These are phyloP conservation scores for Podarcis cretensis DNA, from an alignment of 2,113 vertebrate species.

Conservation along the genomic window DNA sequence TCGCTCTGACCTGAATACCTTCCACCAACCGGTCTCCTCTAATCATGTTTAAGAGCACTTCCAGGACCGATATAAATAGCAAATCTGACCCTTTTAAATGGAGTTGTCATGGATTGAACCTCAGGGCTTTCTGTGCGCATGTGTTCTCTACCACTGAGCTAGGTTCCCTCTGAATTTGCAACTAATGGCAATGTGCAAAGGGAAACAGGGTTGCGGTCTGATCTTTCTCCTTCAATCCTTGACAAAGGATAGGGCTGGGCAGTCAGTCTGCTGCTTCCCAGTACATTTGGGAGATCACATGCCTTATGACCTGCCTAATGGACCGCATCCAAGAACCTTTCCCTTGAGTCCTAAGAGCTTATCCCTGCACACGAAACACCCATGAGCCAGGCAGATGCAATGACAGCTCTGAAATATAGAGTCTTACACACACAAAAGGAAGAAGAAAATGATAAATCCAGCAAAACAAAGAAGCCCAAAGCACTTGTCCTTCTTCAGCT, in stretches of 20 bases:
- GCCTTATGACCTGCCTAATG: neutral
- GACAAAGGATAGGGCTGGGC: neutral
- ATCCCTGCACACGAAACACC: neutral
- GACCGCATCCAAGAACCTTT: too few species aligned
- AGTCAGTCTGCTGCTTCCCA: neutral
- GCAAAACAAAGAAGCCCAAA: neutral
- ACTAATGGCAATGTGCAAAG: neutral
- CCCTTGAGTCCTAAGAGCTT: neutral
- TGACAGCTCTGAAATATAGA: neutral
- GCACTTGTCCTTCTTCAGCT: neutral
- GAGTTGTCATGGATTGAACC: neutral
- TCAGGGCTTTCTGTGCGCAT: neutral
- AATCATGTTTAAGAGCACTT: too few species aligned
- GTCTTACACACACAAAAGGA: neutral
- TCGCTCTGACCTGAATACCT: too few species aligned
- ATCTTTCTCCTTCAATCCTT: neutral
- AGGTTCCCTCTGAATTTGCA: neutral
- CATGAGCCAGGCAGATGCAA: neutral
- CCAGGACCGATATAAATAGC: too few species aligned
- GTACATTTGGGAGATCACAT: neutral
- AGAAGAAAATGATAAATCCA: neutral
- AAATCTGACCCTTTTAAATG: neutral
- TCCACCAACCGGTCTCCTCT: too few species aligned
- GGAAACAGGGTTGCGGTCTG: neutral
- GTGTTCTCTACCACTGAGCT: neutral